Conservation (phyloP, 1,140 invertebrate genomes). For the Drosophila sp. region DNA sequence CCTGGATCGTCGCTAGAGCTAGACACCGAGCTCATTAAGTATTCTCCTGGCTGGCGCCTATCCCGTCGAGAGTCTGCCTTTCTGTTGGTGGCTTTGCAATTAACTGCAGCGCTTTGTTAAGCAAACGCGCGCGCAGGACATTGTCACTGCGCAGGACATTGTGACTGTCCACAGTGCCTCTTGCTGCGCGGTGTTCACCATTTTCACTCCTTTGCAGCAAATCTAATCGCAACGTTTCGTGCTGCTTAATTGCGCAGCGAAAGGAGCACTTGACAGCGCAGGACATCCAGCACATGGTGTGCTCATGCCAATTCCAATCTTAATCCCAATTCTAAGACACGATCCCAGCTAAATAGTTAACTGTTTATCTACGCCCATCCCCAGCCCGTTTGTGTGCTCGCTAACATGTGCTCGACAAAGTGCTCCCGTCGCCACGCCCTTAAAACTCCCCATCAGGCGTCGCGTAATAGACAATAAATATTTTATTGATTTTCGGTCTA, state of each 20-base stretch:
- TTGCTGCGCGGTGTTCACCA: slow-evolving; percentile 57
- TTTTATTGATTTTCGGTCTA: slow-evolving; percentile 70
- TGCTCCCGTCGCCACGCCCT: slow-evolving; percentile 69
- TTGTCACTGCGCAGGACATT: slow-evolving; percentile 13
- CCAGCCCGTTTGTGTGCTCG: slow-evolving; percentile 7
- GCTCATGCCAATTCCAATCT: not conserved
- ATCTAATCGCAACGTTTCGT: slow-evolving; percentile 64
- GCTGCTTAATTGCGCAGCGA: slow-evolving; percentile 66
- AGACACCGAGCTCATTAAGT: slow-evolving; percentile 68
- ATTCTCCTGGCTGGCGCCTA: slow-evolving; percentile 64
- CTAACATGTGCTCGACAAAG: slow-evolving; percentile 74
- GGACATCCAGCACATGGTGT: slow-evolving; percentile 53
- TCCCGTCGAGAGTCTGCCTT: slow-evolving; percentile 66
- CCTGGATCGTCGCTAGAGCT: slow-evolving; percentile 3
- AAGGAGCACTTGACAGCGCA: slow-evolving; percentile 28
- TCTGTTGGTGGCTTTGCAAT: slow-evolving; percentile 80
- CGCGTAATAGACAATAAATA: slow-evolving; percentile 55
- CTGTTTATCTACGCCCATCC: slow-evolving; percentile 25
- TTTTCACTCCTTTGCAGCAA: slow-evolving; percentile 74
- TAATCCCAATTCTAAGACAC: not conserved
- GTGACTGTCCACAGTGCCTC: slow-evolving; percentile 49
- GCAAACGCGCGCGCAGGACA: slow-evolving; percentile 46
- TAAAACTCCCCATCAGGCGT: slow-evolving; percentile 2
- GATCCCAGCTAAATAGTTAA: slow-evolving; percentile 20
- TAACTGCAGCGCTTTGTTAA: slow-evolving; percentile 72